Percentiles rank a stretch among this genome's conserved stretches.
Evolutionary conservation across 2,797 vertebrate species (phyloP).

Genomic region (Poeciliopsis infans): DNA sequence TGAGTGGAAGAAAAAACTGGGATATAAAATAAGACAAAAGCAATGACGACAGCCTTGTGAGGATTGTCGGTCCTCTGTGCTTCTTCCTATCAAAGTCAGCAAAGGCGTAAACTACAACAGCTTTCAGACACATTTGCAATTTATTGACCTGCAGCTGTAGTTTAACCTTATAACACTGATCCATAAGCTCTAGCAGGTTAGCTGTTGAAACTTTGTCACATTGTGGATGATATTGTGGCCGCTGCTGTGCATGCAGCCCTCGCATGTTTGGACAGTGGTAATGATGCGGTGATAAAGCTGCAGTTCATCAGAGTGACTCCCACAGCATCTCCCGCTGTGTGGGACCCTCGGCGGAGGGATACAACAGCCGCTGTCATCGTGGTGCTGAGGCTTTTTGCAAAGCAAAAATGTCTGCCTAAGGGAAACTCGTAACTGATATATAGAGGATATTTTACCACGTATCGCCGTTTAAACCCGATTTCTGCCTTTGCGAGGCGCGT

Average conservation of each 20-base stretch:
- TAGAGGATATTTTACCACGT: conserved; percentile 80
- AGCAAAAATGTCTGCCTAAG: conserved; percentile 98
- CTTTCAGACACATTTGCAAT: no score
- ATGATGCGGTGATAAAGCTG: conserved; percentile 11
- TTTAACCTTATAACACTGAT: neutral
- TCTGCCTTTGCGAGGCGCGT: conserved; percentile 52
- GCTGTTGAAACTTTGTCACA: neutral
- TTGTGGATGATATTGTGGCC: no score
- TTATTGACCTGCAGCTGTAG: neutral
- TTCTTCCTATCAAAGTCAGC: neutral
- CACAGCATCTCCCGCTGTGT: conserved; percentile 68
- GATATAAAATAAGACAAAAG: neutral
- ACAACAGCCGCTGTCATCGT: conserved; percentile 81
- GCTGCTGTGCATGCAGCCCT: neutral
- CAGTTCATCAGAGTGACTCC: conserved; percentile 31
- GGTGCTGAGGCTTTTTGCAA: conserved; percentile 86
- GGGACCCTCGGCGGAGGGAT: conserved; percentile 90
- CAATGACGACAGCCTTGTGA: neutral
- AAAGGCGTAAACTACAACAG: neutral
- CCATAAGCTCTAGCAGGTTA: neutral
- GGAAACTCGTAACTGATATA: conserved; percentile 93
- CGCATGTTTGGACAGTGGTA: neutral
- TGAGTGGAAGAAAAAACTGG: conserved; percentile 3
- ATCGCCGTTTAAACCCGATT: conserved; percentile 50
- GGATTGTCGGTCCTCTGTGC: no score